Base-by-base conservation (phyloP, 2,888 invertebrate genomes). In the Carterocephalus palaemon region DNA sequence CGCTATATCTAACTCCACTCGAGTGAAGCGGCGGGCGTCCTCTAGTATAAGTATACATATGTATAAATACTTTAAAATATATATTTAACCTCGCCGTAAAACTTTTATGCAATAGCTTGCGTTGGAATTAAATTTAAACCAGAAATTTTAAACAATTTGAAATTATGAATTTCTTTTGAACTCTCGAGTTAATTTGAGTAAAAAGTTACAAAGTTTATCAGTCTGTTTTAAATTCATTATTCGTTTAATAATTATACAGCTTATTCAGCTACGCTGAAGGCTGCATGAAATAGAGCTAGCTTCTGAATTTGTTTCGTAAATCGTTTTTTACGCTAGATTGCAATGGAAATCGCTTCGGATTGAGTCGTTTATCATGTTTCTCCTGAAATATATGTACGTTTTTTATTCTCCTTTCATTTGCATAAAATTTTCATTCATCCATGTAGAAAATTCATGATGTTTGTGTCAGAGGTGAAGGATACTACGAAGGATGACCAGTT, bases 201-300 rank as follows among this genome's bases (percentile, higher is more conserved):
- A 29, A 29, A 16, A 16, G 16, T 15, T 16, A 43, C 43, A 19
- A 48, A 52, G 46, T 51, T 49, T 48, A 47, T 47, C 38, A 42
- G 38, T 49, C 38, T 19, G 19, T 54, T 54, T 51, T 24, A 49
- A 52, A 48, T 51, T 56, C 48, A 54, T 56, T 49, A 52, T 52
- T 50, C 50, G 39, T 48, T 42, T 41, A 54, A 43, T 51, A 51
- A 47, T 57, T 52, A 48, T 52, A 46, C 43, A 45, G 31, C 42
- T 34, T 49, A 42, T 34, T 24, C 31, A 28, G 22, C 29, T 24
- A 22, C 28, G 26, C 33, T 41, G 28, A 29, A 36, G 40, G 20
- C 26, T 36, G 23, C 10, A n/a, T n/a, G 10, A 32, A 37, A 36
- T 29, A 31, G 28, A 42, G 36, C 29, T 42, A 33, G 16, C 17